Evolutionary conservation across 1,140 invertebrate genomes (phyloP).

Genomic region (Pseudoatta argentina): DNA sequence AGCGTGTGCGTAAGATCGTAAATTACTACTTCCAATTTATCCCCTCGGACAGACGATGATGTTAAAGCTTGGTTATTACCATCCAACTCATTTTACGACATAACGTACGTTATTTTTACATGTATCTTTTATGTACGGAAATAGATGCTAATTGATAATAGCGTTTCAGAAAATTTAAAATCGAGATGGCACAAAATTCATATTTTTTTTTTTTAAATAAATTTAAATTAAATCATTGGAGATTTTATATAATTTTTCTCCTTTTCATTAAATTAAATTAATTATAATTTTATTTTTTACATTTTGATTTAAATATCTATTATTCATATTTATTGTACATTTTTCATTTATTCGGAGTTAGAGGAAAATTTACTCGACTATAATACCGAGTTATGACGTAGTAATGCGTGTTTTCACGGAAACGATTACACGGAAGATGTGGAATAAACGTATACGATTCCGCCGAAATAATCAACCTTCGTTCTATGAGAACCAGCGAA

Average conservation of each 20-base stretch:
- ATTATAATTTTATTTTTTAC: neutral
- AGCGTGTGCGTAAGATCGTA: conserved; percentile 43
- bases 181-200: neutral
- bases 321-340: neutral
- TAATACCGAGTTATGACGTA: neutral
- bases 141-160: neutral
- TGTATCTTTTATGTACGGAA: neutral
- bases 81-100: conserved; percentile 24
- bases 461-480: conserved; percentile 12
- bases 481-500: neutral
- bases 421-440: conserved; percentile 45
- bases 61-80: conserved; percentile 33
- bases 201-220: neutral
- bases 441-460: neutral
- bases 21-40: conserved; percentile 60
- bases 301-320: neutral
- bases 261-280: neutral
- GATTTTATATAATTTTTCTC: neutral
- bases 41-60: conserved; percentile 18
- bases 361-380: neutral
- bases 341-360: neutral
- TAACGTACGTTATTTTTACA: neutral
- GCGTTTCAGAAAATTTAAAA: neutral
- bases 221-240: neutral
- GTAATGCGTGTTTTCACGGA: conserved; percentile 8